Conservation (phyloP, 2,888 invertebrate genomes). For the Phragmatobia fuliginosa region DNA sequence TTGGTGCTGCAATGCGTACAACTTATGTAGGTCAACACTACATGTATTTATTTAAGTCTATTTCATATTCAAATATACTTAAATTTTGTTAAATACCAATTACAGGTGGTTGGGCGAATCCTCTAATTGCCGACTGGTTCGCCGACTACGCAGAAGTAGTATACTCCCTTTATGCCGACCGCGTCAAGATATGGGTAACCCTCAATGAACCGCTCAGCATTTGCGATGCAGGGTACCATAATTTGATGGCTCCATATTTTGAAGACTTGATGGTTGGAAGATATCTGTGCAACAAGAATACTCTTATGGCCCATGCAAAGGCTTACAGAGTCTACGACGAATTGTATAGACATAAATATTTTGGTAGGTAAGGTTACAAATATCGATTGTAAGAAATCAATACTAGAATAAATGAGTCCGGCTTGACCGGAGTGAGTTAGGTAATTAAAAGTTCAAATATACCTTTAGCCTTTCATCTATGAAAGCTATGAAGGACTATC, state of each 20-base stretch:
- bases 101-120: conserved; percentile 88
- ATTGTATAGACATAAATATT: conserved; percentile 78
- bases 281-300: conserved; percentile 87
- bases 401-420: too few species aligned
- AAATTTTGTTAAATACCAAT: neutral
- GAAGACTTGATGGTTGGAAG: conserved; percentile 13
- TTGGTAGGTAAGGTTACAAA: conserved; percentile 74
- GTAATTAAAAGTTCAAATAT: too few species aligned
- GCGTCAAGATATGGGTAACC: conserved; percentile 89
- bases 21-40: too few species aligned
- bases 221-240: conserved; percentile 64
- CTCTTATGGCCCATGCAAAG: conserved; percentile 89
- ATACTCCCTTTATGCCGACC: conserved; percentile 84
- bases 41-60: too few species aligned
- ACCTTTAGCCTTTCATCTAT: too few species aligned
- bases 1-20: too few species aligned
- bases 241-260: conserved; percentile 59
- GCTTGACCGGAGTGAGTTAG: too few species aligned
- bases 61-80: too few species aligned
- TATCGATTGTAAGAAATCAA: too few species aligned
- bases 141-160: conserved; percentile 86
- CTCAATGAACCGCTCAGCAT: conserved; percentile 88
- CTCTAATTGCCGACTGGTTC: conserved; percentile 85
- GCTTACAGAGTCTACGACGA: conserved; percentile 86
- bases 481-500: too few species aligned